These are phyloP conservation scores for Phoenicopterus ruber DNA, from an alignment of 2,113 vertebrate species.

Conservation along the genomic window DNA sequence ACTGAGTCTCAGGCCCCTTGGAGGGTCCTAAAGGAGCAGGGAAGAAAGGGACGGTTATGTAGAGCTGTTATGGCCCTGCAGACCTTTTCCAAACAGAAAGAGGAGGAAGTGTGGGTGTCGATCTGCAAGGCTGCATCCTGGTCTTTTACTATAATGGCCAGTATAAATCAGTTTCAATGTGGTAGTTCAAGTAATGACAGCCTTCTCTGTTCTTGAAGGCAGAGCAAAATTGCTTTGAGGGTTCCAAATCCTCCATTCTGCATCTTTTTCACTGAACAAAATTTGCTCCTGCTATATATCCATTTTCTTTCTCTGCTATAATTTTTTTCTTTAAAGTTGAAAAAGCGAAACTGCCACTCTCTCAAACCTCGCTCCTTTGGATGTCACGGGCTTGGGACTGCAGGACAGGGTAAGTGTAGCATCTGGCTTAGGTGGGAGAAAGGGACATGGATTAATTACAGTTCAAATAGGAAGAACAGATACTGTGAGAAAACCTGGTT, in stretches of 20 bases:
- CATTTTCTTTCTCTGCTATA: background rate
- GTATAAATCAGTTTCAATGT: background rate
- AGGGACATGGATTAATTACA: background rate
- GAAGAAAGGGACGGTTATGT: background rate
- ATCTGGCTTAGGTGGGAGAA: background rate
- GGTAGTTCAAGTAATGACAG: background rate
- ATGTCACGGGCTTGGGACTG: background rate
- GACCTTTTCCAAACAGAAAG: background rate
- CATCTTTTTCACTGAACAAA: background rate
- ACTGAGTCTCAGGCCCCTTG: background rate
- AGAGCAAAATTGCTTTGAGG: background rate
- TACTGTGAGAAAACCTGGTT: background rate
- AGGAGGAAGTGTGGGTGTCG: background rate
- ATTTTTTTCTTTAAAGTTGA: background rate
- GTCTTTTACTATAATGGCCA: background rate
- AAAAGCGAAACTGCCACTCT: background rate
- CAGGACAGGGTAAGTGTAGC: background rate
- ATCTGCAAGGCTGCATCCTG: background rate
- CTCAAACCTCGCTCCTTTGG: background rate
- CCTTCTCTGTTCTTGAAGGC: background rate
- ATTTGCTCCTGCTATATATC: background rate
- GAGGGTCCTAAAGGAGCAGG: background rate
- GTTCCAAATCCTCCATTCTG: background rate
- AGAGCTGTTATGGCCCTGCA: background rate
- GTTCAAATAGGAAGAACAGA: background rate